Percentiles rank a stretch among this genome's conserved stretches.
Conservation (phyloP, 2,113 vertebrate species). For the Ictidomys tridecemlineatus region DNA sequence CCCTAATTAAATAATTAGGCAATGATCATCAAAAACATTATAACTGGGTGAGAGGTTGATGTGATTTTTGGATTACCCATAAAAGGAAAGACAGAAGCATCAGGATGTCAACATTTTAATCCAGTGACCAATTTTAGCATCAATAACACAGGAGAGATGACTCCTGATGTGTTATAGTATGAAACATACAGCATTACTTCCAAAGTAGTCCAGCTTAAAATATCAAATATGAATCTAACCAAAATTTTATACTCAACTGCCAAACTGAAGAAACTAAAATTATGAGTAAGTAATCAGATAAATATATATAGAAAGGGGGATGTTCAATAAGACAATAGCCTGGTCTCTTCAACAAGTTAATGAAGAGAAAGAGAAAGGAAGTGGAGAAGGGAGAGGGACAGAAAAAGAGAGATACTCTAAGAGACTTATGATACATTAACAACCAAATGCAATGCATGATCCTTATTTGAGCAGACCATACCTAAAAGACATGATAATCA, state of each 20-base stretch:
- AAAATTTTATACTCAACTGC: background rate
- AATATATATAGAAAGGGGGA: background rate
- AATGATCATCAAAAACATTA: background rate
- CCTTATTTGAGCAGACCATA: background rate
- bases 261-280: background rate
- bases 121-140: constrained; percentile 23
- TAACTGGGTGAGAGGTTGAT: background rate
- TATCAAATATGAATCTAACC: background rate
- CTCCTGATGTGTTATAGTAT: background rate
- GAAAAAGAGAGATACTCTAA: background rate
- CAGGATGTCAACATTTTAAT: background rate
- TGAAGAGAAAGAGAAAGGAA: background rate
- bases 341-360: background rate
- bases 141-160: background rate
- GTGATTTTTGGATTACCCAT: background rate
- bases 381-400: too few species aligned
- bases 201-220: background rate
- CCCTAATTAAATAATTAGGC: background rate
- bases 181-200: constrained; percentile 9
- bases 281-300: background rate
- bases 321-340: too few species aligned
- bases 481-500: background rate
- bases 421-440: background rate
- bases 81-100: background rate
- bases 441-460: background rate